Conservation (phyloP, 2,113 vertebrate species). For the Tympanuchus pallidicinctus region DNA sequence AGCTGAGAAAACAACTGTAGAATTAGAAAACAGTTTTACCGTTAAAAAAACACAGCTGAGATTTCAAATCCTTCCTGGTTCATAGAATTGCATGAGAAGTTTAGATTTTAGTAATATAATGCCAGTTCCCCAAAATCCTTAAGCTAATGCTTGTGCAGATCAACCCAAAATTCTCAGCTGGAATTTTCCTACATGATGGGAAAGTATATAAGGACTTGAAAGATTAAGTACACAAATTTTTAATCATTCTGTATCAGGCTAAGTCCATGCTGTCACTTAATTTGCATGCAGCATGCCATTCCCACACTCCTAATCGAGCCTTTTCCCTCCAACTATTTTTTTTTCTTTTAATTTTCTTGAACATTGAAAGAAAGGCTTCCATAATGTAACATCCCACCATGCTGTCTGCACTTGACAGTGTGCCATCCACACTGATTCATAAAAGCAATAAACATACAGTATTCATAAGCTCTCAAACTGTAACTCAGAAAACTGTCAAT, state of each 20-base stretch:
- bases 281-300: background rate
- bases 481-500: conserved; percentile 21
- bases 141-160: background rate
- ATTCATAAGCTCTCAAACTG: conserved; percentile 24
- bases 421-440: conserved; percentile 12
- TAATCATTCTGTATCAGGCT: background rate
- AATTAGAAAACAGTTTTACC: background rate
- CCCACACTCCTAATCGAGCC: background rate
- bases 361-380: conserved; percentile 10
- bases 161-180: background rate
- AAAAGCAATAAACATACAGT: conserved; percentile 36
- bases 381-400: conserved; percentile 31
- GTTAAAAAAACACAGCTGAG: background rate
- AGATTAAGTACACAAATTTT: conserved; percentile 22
- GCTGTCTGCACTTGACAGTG: conserved; percentile 45
- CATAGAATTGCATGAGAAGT: background rate
- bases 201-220: background rate
- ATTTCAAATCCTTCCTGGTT: background rate
- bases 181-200: background rate
- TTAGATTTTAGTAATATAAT: background rate
- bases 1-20: background rate
- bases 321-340: background rate
- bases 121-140: background rate
- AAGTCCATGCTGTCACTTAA: background rate
- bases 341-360: background rate